These are phyloP conservation scores for Petrolisthes manimaculis DNA, from an alignment of 2,888 invertebrate species.

Conservation along the genomic window DNA sequence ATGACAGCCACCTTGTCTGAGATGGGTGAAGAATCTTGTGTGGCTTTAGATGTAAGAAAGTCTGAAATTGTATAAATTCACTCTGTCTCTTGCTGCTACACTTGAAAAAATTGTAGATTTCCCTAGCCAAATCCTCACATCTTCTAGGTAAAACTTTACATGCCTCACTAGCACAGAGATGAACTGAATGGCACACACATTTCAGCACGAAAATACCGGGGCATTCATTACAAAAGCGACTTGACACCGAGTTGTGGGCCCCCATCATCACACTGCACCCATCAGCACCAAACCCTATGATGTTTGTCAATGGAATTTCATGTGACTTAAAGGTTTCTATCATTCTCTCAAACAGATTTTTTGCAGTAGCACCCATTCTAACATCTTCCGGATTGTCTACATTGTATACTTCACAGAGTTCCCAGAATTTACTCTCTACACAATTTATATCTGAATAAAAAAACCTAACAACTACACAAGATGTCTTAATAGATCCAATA, in stretches of 20 bases:
- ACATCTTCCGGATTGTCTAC: constrained; percentile 1
- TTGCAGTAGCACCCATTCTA: neutral
- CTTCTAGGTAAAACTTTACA: neutral
- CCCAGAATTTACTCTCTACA: neutral
- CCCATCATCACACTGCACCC: too few species aligned
- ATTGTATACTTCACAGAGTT: neutral
- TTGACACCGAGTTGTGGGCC: neutral
- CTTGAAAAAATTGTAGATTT: constrained; percentile 3
- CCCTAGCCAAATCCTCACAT: constrained; percentile 1
- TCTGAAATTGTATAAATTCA: constrained; percentile 6
- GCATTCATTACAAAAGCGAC: neutral
- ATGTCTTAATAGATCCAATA: constrained; percentile 1
- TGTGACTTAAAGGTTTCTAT: neutral
- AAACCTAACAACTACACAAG: neutral
- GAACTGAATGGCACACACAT: neutral
- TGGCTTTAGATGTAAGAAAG: neutral
- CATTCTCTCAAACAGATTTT: neutral
- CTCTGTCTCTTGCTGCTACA: neutral
- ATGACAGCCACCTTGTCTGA: constrained; percentile 11
- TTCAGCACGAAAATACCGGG: neutral
- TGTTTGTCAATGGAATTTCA: neutral
- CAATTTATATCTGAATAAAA: neutral
- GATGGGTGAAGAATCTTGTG: constrained; percentile 14
- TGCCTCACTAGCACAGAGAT: neutral
- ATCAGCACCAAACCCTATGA: constrained; percentile 1